These are phyloP conservation scores for Tenthredo distinguenda DNA, from an alignment of 2,888 invertebrate genomes.

Conservation along the genomic window DNA sequence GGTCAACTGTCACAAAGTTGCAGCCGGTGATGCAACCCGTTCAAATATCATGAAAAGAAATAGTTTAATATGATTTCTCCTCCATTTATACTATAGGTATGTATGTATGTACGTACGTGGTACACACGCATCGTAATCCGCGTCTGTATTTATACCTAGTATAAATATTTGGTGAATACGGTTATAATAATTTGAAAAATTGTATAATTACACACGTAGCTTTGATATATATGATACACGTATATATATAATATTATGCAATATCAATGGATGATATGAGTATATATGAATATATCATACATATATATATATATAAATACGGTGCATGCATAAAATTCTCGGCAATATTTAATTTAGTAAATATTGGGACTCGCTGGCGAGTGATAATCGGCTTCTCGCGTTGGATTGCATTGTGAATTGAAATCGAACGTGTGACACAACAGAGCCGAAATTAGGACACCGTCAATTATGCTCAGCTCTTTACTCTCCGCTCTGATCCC, in stretches of 20 bases:
- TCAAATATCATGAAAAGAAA: slow-evolving; percentile 21
- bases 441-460: slow-evolving; percentile 14
- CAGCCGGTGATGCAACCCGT: slow-evolving; percentile 21
- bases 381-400: neutral
- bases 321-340: too few relatives aligned
- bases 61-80: slow-evolving; percentile 15
- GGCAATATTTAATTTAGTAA: neutral
- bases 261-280: neutral
- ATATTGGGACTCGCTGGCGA: neutral
- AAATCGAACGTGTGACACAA: slow-evolving; percentile 46
- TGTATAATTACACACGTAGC: too few relatives aligned
- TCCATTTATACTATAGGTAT: neutral
- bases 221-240: too few relatives aligned
- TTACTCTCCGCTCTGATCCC: slow-evolving; percentile 26
- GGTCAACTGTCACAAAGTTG: slow-evolving; percentile 42
- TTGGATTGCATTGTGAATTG: slow-evolving; percentile 30
- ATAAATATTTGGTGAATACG: neutral
- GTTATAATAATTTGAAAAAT: neutral
- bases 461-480: slow-evolving; percentile 13
- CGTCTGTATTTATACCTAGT: too few relatives aligned
- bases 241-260: too few relatives aligned
- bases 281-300: neutral
- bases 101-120: neutral
- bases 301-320: neutral
- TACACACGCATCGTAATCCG: too few relatives aligned